Evolutionary conservation across 2,888 invertebrate species (phyloP).

Genomic region (Microctonus aethiopoides): DNA sequence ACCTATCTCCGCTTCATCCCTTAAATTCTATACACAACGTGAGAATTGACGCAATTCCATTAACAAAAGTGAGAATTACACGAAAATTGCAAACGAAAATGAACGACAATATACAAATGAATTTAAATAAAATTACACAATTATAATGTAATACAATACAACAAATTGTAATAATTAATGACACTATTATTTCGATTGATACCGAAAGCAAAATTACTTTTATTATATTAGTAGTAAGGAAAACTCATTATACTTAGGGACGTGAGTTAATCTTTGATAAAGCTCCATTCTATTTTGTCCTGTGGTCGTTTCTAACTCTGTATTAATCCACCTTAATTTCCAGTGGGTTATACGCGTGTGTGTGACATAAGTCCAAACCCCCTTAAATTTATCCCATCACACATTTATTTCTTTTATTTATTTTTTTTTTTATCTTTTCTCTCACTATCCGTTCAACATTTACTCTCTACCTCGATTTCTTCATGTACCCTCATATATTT

Average conservation of each 20-base stretch:
- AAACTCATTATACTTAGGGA: no score
- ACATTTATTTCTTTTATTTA: not conserved
- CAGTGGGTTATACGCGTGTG: constrained; percentile 46
- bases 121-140: not conserved
- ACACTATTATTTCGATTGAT: not conserved
- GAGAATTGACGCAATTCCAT: constrained; percentile 5
- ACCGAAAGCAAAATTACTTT: not conserved
- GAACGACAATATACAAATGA: not conserved
- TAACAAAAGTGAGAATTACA: not conserved
- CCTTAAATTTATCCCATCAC: not conserved
- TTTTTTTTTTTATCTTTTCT: not conserved
- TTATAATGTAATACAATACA: not conserved
- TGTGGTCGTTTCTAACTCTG: constrained; percentile 61
- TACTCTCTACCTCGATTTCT: not conserved
- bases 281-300: constrained; percentile 44
- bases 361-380: constrained; percentile 40
- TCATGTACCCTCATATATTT: not conserved
- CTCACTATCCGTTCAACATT: not conserved
- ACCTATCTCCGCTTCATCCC: not conserved
- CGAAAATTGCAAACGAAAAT: constrained; percentile 40
- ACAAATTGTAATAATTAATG: not conserved
- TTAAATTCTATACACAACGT: constrained; percentile 5
- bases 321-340: constrained; percentile 64
- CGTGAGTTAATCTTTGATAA: constrained; percentile 63
- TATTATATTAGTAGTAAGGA: not conserved